Evolutionary conservation across 2,888 invertebrate species (phyloP).

Genomic region (Lypha dubia): DNA sequence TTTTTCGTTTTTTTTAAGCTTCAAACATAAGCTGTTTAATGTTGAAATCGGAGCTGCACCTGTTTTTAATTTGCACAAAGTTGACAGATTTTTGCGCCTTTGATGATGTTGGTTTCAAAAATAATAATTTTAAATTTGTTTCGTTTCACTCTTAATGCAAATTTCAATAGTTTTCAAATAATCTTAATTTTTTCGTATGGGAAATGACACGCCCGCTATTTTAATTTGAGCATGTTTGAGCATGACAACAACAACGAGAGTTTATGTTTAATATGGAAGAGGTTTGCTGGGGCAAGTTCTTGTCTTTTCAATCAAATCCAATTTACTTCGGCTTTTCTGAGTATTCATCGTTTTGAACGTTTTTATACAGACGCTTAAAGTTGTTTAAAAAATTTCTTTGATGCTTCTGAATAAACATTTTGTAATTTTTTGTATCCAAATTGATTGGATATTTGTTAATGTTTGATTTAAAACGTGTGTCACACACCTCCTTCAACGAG

Average conservation of each 20-base stretch:
- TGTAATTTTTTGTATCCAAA: conserved; percentile 13
- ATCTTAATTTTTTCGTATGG: no score
- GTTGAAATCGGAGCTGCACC: conserved; percentile 54
- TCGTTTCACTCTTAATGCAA: no score
- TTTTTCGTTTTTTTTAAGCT: conserved; percentile 5
- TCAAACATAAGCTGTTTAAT: conserved; percentile 25
- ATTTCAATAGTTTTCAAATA: no score
- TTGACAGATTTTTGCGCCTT: conserved; percentile 11
- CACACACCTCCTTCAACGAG: conserved; percentile 53
- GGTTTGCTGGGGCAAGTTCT: no score
- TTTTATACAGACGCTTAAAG: neutral
- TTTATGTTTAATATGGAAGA: no score
- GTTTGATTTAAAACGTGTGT: conserved; percentile 54
- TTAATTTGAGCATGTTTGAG: no score
- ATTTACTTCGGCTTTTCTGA: neutral
- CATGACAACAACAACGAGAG: no score
- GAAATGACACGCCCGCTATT: no score
- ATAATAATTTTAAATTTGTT: conserved; percentile 32
- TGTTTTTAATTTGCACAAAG: conserved; percentile 41
- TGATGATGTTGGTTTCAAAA: neutral
- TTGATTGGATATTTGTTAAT: conserved; percentile 53
- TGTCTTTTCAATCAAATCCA: no score
- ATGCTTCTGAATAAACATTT: conserved; percentile 6
- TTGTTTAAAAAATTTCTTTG: neutral
- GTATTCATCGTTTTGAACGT: neutral